Conservation (phyloP, 2,797 vertebrate species). For the Anolis apletophallus region DNA sequence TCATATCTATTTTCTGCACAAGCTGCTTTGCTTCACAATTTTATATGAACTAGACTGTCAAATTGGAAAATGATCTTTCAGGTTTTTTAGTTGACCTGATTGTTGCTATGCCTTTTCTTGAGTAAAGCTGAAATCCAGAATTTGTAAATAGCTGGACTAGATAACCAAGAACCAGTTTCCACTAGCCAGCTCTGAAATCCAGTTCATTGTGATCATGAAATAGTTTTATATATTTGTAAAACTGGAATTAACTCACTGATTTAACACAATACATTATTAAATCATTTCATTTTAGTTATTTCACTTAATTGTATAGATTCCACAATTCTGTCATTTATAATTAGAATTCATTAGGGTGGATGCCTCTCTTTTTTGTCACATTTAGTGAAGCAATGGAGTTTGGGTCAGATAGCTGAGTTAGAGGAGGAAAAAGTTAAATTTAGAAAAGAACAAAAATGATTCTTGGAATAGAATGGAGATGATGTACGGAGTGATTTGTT, state of each 20-base stretch:
- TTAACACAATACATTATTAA: no score
- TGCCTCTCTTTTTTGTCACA: no score
- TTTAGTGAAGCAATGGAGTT: no score
- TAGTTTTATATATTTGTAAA: neutral
- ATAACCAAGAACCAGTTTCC: neutral
- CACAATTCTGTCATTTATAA: no score
- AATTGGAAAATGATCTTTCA: neutral
- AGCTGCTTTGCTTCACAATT: neutral
- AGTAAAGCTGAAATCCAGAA: neutral
- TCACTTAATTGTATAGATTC: no score
- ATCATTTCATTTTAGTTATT: no score
- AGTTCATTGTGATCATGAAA: neutral
- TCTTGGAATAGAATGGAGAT: no score
- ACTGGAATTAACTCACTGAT: neutral
- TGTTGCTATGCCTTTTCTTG: neutral
- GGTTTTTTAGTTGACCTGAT: neutral
- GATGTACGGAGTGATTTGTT: no score
- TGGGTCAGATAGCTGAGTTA: no score
- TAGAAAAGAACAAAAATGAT: no score
- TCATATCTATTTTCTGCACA: neutral
- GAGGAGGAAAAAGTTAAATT: no score
- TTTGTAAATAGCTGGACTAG: neutral
- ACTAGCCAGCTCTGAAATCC: neutral
- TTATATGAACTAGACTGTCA: neutral
- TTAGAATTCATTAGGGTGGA: no score